Evolutionary conservation across 2,888 invertebrate species (phyloP).

Genomic region (Tiliacea aurago): DNA sequence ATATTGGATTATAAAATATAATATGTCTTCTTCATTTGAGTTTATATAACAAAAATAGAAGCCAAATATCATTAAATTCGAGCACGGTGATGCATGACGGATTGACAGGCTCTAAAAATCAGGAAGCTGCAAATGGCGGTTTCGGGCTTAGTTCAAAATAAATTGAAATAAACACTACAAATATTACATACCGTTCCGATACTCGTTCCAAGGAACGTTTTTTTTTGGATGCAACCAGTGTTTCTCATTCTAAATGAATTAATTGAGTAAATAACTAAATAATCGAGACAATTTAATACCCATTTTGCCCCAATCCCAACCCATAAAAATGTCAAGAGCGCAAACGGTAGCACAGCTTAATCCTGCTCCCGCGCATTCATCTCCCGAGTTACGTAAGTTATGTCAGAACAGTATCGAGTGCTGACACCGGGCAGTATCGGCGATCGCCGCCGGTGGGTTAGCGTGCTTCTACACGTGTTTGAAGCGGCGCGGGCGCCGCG

Average conservation of each 20-base stretch:
- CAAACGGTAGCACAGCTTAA: conserved; percentile 20
- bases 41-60: too few species aligned
- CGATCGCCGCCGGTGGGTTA: conserved; percentile 32
- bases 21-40: neutral
- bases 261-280: neutral
- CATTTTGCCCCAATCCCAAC: neutral
- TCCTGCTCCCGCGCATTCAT: conserved; percentile 35
- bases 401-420: conserved; percentile 56
- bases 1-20: neutral
- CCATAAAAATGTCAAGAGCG: neutral
- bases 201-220: neutral
- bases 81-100: too few species aligned
- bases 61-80: neutral
- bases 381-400: conserved; percentile 35
- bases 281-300: neutral
- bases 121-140: neutral
- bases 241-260: neutral
- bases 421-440: conserved; percentile 57
- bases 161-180: too few species aligned
- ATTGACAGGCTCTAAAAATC: neutral
- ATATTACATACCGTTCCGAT: neutral
- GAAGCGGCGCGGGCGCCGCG: conserved; percentile 50
- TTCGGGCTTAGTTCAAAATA: neutral
- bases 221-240: neutral
- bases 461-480: conserved; percentile 57